Evolutionary conservation across 2,888 invertebrate species (phyloP).

Genomic region (Drosophila diplacantha): DNA sequence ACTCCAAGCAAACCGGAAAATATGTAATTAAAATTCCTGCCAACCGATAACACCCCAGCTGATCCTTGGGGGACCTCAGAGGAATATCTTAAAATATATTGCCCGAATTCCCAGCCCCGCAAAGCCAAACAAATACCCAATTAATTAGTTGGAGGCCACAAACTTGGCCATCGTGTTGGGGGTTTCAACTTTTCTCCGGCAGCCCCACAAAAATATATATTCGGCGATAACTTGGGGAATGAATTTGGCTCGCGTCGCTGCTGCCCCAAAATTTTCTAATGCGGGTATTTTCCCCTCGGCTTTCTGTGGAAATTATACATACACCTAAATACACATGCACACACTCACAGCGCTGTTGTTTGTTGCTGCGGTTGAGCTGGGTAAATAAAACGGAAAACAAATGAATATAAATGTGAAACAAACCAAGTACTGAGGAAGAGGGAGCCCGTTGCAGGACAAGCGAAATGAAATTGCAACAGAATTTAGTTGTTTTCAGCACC

Average conservation of each 20-base stretch:
- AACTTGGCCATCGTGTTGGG: constrained; percentile 25
- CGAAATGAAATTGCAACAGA: constrained; percentile 28
- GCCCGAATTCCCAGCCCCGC: not conserved
- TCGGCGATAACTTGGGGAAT: constrained; percentile 40
- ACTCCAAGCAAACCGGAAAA: not conserved
- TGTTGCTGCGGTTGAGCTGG: constrained; percentile 35
- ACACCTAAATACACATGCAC: constrained; percentile 23
- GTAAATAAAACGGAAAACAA: constrained; percentile 67
- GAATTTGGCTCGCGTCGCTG: constrained; percentile 15
- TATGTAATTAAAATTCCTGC: constrained; percentile 18
- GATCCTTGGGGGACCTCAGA: constrained; percentile 8
- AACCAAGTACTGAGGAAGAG: constrained; percentile 54
- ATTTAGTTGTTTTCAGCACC: constrained; percentile 22
- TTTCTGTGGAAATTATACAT: constrained; percentile 53
- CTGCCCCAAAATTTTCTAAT: constrained; percentile 19
- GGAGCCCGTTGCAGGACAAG: constrained; percentile 20
- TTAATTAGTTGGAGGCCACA: constrained; percentile 40
- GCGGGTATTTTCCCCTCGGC: constrained; percentile 33
- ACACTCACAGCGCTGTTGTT: constrained; percentile 1
- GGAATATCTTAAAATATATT: constrained; percentile 14
- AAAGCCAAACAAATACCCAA: constrained; percentile 30
- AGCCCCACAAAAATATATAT: constrained; percentile 18
- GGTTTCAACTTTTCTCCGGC: constrained; percentile 14
- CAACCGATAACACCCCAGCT: not conserved
- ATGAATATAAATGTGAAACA: constrained; percentile 70